These are phyloP conservation scores for Nannospalax galili DNA, from an alignment of 2,113 vertebrate genomes.

Conservation along the genomic window DNA sequence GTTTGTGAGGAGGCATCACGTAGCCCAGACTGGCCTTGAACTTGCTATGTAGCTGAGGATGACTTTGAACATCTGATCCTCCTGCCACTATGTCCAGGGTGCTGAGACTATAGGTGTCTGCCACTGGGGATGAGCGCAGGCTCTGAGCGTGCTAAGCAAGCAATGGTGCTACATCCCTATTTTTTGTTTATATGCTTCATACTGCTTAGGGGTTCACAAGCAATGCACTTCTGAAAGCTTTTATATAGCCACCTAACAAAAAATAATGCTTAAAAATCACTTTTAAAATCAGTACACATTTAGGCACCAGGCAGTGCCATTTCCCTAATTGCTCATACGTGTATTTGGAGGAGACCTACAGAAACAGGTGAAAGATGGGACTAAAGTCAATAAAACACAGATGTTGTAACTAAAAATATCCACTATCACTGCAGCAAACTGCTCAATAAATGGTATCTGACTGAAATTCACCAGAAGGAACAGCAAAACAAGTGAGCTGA, in stretches of 20 bases:
- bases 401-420: slow-evolving; percentile 20
- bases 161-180: not conserved
- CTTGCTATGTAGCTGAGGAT: not conserved
- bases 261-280: not conserved
- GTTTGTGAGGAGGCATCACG: not conserved
- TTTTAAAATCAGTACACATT: not conserved
- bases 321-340: not conserved
- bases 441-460: not conserved
- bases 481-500: not conserved
- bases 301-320: not conserved
- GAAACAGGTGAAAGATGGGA: slow-evolving; percentile 25
- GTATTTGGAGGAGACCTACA: not conserved
- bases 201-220: not conserved
- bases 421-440: not conserved
- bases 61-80: not conserved
- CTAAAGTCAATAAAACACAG: slow-evolving; percentile 56
- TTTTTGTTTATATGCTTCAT: not conserved
- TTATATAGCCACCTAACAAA: not conserved
- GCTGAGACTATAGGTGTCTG: not conserved
- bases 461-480: slow-evolving; percentile 24
- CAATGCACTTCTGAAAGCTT: not conserved
- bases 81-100: not conserved
- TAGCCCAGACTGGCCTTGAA: not conserved
- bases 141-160: not conserved
- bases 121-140: not conserved